Conservation (phyloP, 2,888 invertebrate genomes). For the Amblyjoppa proteus region DNA sequence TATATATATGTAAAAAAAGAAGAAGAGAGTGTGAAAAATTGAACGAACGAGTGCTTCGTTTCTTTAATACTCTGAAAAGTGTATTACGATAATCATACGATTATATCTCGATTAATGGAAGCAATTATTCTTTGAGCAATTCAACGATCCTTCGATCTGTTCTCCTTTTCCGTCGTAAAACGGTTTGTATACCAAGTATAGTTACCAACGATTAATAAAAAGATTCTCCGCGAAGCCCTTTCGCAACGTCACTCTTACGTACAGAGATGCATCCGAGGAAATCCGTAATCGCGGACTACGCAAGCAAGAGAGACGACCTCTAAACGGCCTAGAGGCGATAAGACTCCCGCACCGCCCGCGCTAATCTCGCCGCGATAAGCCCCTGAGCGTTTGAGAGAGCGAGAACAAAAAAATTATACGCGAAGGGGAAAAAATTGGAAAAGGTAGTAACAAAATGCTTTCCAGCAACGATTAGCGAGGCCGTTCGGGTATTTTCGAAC, state of each 20-base stretch:
- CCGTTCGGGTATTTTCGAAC: slow-evolving; percentile 12
- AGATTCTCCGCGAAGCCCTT: slow-evolving; percentile 9
- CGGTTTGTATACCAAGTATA: slow-evolving; percentile 33
- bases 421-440: slow-evolving; percentile 13
- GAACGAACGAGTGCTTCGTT: slow-evolving; percentile 48
- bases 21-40: slow-evolving; percentile 32
- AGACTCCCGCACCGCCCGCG: slow-evolving; percentile 57
- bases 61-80: slow-evolving; percentile 45
- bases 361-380: slow-evolving; percentile 77
- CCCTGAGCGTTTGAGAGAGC: slow-evolving; percentile 48
- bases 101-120: slow-evolving; percentile 75
- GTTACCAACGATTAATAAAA: slow-evolving; percentile 10
- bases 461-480: slow-evolving; percentile 21
- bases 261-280: slow-evolving; percentile 54
- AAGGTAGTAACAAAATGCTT: slow-evolving; percentile 38
- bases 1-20: slow-evolving; percentile 15
- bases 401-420: slow-evolving; percentile 47
- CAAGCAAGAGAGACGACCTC: slow-evolving; percentile 75
- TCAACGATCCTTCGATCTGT: slow-evolving; percentile 73
- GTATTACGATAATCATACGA: slow-evolving; percentile 19
- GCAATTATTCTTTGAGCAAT: slow-evolving; percentile 82
- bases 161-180: slow-evolving; percentile 16
- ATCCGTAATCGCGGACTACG: slow-evolving; percentile 74
- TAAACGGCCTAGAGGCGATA: slow-evolving; percentile 82
- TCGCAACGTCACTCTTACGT: slow-evolving; percentile 37